A percentile compares a stretch with the other conserved stretches of the same genome.
phyloP scores from a whole-genome alignment of 2,888 invertebrate species.

The Plebejus anna region DNA sequence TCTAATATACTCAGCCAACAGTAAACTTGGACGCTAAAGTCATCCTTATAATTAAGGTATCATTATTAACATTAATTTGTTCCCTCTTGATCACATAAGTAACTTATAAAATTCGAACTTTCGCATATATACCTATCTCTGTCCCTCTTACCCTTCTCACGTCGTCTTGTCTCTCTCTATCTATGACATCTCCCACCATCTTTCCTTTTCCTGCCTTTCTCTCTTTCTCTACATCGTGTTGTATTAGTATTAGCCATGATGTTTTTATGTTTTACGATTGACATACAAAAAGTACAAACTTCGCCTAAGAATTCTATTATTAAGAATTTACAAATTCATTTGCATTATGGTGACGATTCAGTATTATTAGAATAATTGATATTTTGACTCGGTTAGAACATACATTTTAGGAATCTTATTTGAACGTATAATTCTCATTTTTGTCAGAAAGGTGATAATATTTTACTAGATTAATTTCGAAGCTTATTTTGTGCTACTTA shows the following conservation, averaged over 20 bases:
- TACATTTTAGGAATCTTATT: neutral
- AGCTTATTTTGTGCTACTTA: neutral
- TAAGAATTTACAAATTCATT: neutral
- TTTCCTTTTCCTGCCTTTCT: neutral
- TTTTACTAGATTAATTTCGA: neutral
- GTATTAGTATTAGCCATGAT: neutral
- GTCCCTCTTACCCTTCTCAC: neutral
- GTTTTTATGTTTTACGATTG: neutral
- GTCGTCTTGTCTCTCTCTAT: neutral
- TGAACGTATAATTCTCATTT: neutral
- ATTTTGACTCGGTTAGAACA: neutral
- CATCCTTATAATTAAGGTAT: neutral
- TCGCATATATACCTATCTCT: neutral
- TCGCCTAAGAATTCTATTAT: slow-evolving; percentile 12
- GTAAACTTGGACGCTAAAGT: neutral
- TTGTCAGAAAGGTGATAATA: neutral
- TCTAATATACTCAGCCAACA: neutral
- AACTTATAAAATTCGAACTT: neutral
- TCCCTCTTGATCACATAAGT: neutral
- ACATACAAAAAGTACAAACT: slow-evolving; percentile 23
- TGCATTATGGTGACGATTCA: neutral
- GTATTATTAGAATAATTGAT: neutral
- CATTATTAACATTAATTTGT: neutral
- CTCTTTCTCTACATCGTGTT: neutral
- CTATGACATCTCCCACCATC: neutral